phyloP scores from a whole-genome alignment of 2,797 vertebrate species.

The Arctocebus calabarensis region DNA sequence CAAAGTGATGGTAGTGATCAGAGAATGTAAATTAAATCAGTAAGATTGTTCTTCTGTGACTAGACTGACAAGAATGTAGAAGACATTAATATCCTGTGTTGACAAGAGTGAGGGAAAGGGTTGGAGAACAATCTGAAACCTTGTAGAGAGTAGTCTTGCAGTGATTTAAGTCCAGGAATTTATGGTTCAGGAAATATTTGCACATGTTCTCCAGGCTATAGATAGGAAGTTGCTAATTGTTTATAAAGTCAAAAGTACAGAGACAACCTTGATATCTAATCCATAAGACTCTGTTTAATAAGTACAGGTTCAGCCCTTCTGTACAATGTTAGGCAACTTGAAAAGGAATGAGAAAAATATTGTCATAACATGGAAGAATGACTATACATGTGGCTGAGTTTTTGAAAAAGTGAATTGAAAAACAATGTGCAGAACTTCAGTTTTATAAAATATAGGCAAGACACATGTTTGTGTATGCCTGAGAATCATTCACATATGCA shows the following conservation, averaged over 20 bases:
- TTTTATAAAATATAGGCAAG: not conserved
- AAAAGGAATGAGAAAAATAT: not conserved
- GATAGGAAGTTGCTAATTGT: not conserved
- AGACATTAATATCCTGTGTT: too few species aligned
- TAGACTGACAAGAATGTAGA: not conserved
- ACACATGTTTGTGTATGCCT: not conserved
- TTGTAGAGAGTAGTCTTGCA: not conserved
- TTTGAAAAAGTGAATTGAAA: not conserved
- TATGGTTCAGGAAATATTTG: not conserved
- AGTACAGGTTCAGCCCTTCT: not conserved
- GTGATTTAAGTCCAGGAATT: not conserved
- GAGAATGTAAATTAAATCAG: not conserved
- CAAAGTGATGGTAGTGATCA: not conserved
- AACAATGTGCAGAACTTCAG: not conserved
- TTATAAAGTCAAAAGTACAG: not conserved
- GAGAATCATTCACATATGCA: not conserved
- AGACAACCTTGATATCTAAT: not conserved
- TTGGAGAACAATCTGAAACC: not conserved
- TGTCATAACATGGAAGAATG: not conserved
- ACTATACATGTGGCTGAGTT: too few species aligned
- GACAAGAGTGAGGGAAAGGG: not conserved
- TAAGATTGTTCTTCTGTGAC: not conserved
- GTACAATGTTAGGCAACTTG: not conserved
- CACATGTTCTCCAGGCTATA: not conserved
- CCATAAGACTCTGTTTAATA: not conserved